Conservation (phyloP, 2,888 invertebrate genomes). For the Miltochrista miniata region DNA sequence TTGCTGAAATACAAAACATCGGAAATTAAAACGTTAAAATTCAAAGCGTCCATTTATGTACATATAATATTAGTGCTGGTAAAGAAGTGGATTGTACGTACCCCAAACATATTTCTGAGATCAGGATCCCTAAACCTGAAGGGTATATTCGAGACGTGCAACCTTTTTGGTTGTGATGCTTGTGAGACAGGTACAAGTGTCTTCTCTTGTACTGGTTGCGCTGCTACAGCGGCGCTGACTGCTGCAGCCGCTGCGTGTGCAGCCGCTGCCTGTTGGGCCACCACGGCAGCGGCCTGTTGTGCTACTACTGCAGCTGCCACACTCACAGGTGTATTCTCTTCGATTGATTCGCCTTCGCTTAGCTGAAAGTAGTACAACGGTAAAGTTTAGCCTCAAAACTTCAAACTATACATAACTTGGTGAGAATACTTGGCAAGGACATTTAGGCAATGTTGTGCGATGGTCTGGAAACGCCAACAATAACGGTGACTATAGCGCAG, state of each 20-base stretch:
- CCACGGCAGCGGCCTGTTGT: conserved; percentile 70
- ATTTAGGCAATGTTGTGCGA: too few relatives aligned
- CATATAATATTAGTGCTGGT: conserved; percentile 42
- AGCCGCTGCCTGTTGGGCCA: conserved; percentile 75
- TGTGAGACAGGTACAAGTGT: conserved; percentile 80
- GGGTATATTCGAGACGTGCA: conserved; percentile 99
- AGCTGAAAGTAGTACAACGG: conserved; percentile 42
- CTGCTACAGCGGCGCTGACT: conserved; percentile 60
- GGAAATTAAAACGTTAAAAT: conserved; percentile 44
- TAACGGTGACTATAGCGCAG: too few relatives aligned
- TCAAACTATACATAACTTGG: too few relatives aligned
- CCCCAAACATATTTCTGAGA: conserved; percentile 98
- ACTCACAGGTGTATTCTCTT: conserved; percentile 81
- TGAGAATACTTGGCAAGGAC: too few relatives aligned
- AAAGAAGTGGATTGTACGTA: conserved; percentile 81
- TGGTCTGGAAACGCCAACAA: too few relatives aligned
- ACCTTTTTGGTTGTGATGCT: conserved; percentile 92
- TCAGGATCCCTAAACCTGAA: conserved; percentile 99
- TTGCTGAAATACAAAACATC: conserved; percentile 90
- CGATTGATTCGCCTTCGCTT: conserved; percentile 80
- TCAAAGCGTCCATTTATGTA: conserved; percentile 12
- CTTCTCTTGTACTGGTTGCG: conserved; percentile 72
- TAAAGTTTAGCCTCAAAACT: too few relatives aligned
- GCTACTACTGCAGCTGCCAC: conserved; percentile 66
- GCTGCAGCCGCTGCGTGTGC: conserved; percentile 77